Percentiles rank a stretch among this genome's conserved stretches.
Conservation (phyloP, 1,140 invertebrate genomes). For the Atta cephalotes region DNA sequence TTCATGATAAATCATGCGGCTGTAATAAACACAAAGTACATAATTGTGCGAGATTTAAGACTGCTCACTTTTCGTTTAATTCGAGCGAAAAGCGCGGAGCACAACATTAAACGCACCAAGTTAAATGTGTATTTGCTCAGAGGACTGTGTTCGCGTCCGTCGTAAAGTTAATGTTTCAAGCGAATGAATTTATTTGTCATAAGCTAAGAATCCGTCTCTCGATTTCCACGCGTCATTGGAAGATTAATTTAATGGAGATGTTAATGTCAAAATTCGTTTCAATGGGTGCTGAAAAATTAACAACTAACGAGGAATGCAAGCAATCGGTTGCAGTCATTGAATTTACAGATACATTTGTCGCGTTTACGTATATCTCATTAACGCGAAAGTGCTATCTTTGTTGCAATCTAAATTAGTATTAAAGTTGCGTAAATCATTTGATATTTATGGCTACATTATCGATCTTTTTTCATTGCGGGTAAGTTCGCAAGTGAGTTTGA, state of each 20-base stretch:
- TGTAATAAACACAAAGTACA: not conserved
- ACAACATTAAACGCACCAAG: constrained; percentile 40
- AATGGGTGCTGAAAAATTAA: constrained; percentile 41
- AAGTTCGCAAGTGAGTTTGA: not conserved
- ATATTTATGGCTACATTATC: not conserved
- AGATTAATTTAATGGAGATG: constrained; percentile 43
- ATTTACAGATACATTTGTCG: constrained; percentile 39
- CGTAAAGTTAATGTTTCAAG: constrained; percentile 24
- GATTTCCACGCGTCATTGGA: constrained; percentile 36
- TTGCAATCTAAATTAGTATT: constrained; percentile 8
- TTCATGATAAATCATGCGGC: constrained; percentile 7
- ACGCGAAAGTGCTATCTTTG: not conserved
- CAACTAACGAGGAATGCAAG: constrained; percentile 33
- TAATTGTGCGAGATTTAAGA: constrained; percentile 39
- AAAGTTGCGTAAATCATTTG: not conserved
- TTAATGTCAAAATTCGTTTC: constrained; percentile 46
- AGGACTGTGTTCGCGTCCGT: not conserved
- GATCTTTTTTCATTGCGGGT: not conserved
- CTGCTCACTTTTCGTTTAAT: constrained; percentile 33
- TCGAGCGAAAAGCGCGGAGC: not conserved
- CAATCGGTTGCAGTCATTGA: not conserved
- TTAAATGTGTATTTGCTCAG: constrained; percentile 36
- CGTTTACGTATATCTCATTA: constrained; percentile 8
- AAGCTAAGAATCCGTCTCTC: constrained; percentile 6
- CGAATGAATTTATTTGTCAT: constrained; percentile 43